Percentiles rank a stretch among this genome's conserved stretches.
Evolutionary conservation across 1,140 invertebrate species (phyloP).

Genomic region (Hyles vespertilio): DNA sequence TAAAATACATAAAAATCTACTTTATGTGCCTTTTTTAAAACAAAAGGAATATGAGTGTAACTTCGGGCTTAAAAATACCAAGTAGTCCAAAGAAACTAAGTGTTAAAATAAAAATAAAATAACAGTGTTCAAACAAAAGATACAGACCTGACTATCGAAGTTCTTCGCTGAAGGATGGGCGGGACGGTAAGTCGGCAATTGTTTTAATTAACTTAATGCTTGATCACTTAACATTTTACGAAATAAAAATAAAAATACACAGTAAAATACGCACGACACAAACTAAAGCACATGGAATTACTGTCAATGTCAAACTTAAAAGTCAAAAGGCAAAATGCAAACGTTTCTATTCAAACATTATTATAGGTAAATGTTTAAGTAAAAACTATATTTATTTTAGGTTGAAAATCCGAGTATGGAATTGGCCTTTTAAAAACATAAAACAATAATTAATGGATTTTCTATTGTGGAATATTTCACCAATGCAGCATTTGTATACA

Average conservation of each 20-base stretch:
- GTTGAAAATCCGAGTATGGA: too few species aligned
- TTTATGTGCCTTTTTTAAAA: background rate
- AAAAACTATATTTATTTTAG: too few species aligned
- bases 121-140: conserved; percentile 59
- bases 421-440: too few species aligned
- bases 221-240: background rate
- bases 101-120: conserved; percentile 62
- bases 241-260: background rate
- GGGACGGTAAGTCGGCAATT: conserved; percentile 46
- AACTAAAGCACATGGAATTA: background rate
- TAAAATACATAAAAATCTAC: conserved; percentile 8
- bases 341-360: too few species aligned
- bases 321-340: too few species aligned
- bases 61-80: conserved; percentile 48
- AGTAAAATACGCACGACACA: background rate
- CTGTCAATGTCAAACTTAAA: background rate
- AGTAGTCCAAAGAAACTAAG: conserved; percentile 58
- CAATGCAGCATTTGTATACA: background rate
- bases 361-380: too few species aligned
- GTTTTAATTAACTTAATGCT: background rate
- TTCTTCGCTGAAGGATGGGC: conserved; percentile 58
- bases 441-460: too few species aligned
- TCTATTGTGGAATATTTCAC: too few species aligned
- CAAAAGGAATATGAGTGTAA: conserved; percentile 23
- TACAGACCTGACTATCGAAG: conserved; percentile 63